Evolutionary conservation across 2,888 invertebrate genomes (phyloP), one percentile per base, ranked within the genome.

Genomic region (Formica aserva): DNA sequence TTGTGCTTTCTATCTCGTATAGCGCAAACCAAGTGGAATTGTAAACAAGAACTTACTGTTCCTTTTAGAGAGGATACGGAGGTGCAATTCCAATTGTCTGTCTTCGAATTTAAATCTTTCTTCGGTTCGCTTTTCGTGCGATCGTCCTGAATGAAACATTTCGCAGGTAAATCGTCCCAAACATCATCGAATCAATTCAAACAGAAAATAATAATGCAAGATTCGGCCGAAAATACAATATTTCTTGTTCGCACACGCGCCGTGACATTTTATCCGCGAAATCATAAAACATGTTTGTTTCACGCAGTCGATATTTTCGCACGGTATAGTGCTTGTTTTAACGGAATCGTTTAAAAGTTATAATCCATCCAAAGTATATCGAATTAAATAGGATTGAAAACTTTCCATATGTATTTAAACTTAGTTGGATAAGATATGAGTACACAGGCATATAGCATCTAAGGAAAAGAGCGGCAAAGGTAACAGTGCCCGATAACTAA

Each of bases 1-100:
- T 66, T 66, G 63, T 52, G 63, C 66, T 74, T 78, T 69, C 77
- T 87, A 71, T 78, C 81, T 89, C 74, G 69, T 45, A 35, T 35
- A 52, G 75, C 35, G 78, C 57, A 22, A 65, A 48, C 60, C 69
- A 26, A 78, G 60, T 72, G 45, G 35, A 62, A 77, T 38, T 41
- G 3, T 35, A 71, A 55, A 71, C 67, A 57, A 32, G 55, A 77
- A 32, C 71, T 22, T 22, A 32, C 41, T 29, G 29, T 41, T 77
- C 13, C 22, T 72, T 78, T 71, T 41, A 3, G 32, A 18, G n/a
- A n/a, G 32, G 3, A 15, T 32, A 32, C 18, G 29, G 9, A 13
- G 32, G 22, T 26, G n/a, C 18, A 52, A 15, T 60, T 45, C 11
- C 77, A 32, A 32, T 41, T 45, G 67, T 41, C 15, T 55, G 13